Evolutionary conservation across 2,888 invertebrate genomes (phyloP), one percentile per base, ranked within the genome.

Genomic region (Lithophane ornitopus): DNA sequence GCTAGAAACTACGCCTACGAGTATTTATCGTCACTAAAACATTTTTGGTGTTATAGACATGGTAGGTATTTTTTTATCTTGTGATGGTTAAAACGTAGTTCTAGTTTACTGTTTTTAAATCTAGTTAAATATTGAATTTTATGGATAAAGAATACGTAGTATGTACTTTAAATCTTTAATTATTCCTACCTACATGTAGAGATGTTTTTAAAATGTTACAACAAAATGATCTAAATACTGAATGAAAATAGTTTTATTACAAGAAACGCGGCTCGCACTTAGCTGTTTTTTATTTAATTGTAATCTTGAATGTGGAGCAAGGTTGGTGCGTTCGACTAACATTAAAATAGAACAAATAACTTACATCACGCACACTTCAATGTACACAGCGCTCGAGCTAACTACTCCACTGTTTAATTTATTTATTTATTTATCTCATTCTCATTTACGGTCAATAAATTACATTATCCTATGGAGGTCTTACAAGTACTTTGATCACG

Each of bases 271-370:
- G 76, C 78, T 88, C 85, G 75, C 84, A 77, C 85, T 87, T 87
- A 78, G 68, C 85, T 85, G 80, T 77, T 90, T 90, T 92, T 90
- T 91, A 92, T 93, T 93, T 93, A 93, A 94, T 94, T 94, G 92
- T 93, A 93, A 94, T 94, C 92, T 93, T 89, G 89, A 93, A 95
- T 94, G 92, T 94, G 80, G 95, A 93, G 93, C 95, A 95, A 95
- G 95, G 95, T 93, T 92, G 92, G 90, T 92, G 91, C 91, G 94
- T 92, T 94, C 93, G 93, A 93, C 91, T 94, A 92, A 93, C 91
- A 94, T 93, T 93, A 91, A 93, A 93, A 94, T 94, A 94, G 93
- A 94, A 93, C 92, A 94, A 95, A 94, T 94, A 94, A 93, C 92
- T 93, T 90, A 89, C 91, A 85, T 88, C 93, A 93, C 93, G 93